Conservation (phyloP, 2,113 vertebrate species). For the Fregetta grallaria region DNA sequence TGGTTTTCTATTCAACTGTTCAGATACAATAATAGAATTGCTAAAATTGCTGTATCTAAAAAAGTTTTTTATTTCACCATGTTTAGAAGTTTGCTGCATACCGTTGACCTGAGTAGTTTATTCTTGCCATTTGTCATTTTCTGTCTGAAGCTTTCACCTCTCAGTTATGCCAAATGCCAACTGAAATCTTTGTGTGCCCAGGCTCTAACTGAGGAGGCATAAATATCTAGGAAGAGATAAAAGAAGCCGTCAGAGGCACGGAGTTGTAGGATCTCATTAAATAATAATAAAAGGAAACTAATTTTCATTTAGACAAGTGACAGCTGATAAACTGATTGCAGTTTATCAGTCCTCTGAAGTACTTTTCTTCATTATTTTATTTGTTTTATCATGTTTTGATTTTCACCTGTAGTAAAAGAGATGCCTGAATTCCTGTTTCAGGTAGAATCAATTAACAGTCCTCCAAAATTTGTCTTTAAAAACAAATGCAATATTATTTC, state of each 20-base stretch:
- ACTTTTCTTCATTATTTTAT: background rate
- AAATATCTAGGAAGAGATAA: background rate
- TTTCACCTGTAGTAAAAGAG: background rate
- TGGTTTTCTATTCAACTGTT: background rate
- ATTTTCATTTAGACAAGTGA: background rate
- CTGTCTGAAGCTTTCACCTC: background rate
- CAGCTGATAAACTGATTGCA: background rate
- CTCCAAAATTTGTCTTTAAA: background rate
- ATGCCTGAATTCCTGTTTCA: background rate
- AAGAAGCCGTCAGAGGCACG: background rate
- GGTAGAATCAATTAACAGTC: background rate
- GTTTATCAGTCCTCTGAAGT: background rate
- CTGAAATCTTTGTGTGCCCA: background rate
- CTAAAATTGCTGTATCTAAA: background rate
- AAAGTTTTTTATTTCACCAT: background rate
- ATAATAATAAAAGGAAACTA: background rate
- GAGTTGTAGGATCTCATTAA: background rate
- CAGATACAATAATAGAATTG: background rate
- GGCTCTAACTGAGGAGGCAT: background rate
- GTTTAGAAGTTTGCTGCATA: background rate
- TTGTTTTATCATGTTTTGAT: background rate
- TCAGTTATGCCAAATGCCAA: background rate
- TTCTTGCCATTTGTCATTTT: background rate
- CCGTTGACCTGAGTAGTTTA: background rate
- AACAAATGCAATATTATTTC: background rate